Base-by-base conservation (phyloP, 2,888 invertebrate species). In the Trachelus iudaicus region DNA sequence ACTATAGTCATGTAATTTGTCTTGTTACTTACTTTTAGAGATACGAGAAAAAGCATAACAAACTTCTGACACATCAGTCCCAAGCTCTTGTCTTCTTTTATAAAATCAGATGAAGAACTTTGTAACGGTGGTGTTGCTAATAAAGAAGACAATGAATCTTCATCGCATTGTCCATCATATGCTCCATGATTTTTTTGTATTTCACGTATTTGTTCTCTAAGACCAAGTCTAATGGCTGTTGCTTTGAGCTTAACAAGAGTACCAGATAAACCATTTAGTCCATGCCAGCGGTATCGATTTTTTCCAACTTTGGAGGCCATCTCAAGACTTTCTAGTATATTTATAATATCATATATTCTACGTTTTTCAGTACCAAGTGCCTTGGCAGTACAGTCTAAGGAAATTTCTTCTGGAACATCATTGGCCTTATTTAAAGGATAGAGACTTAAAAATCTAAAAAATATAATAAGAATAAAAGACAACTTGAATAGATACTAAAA, bases 321-420 rank as follows among this genome's bases (percentile, higher is more conserved):
- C 85, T 95, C 94, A 89, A 95, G 93, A 84, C 95, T 95, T 90
- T 95, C 95, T 80, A 95, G 90, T 77, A 95, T 95, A 91, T 95
- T 95, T 77, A 95, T 94, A 83, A 95, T 95, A 88, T 95, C 95
- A 91, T 95, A 95, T 91, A 95, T 94, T 85, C 95, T 92, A 68
- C 95, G 92, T 83, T 95, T 94, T 86, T 95, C 95, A 11, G 95
- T 95, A 74, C 94, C 93, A 80, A 95, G 89, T 83, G 93, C 92
- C 86, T 93, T 93, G 74, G 95, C 95, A 78, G 95, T 94, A 85
- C 93, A 93, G 89, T 95, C 95, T 85, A 95, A 88, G 82, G 94
- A 94, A 83, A 95, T 94, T 89, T 94, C 93, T 40, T 91, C 89
- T 56, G 89, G 87, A 79, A 92, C 90, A 73, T 93, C 92, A 12